Percentiles rank a stretch among this genome's conserved stretches.
These are phyloP conservation scores for Sphenodon punctatus DNA, from an alignment of 2,797 vertebrate species.

Conservation along the genomic window DNA sequence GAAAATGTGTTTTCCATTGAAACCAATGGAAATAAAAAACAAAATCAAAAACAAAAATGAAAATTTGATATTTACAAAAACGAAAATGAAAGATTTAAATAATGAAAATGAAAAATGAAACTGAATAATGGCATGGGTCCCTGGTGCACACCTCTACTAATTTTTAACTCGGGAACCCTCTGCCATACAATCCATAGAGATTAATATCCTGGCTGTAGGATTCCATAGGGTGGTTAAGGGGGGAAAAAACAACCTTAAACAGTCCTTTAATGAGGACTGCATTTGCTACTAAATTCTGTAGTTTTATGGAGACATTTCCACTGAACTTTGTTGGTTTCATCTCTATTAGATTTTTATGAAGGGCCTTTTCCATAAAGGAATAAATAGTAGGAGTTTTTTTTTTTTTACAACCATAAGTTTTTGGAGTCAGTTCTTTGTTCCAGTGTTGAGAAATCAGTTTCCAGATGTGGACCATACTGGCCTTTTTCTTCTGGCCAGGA, in stretches of 20 bases:
- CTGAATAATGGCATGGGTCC: no score
- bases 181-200: constrained; percentile 7
- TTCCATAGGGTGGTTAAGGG: not conserved
- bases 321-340: not conserved
- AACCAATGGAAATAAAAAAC: no score
- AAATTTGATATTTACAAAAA: no score
- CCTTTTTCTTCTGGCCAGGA: constrained; percentile 45
- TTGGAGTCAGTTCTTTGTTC: constrained; percentile 62
- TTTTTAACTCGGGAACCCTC: no score
- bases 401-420: constrained; percentile 34
- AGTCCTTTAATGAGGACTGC: constrained; percentile 35
- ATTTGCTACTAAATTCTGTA: constrained; percentile 15
- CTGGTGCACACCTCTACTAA: no score
- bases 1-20: no score
- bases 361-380: constrained; percentile 53
- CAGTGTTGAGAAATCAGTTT: constrained; percentile 64
- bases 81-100: no score
- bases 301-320: not conserved
- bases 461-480: constrained; percentile 64
- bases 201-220: constrained; percentile 5
- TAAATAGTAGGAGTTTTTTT: constrained; percentile 52
- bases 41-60: no score
- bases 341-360: constrained; percentile 49
- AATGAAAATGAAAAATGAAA: no score
- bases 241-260: no score